These are phyloP conservation scores for Armadillidium nasatum DNA, from an alignment of 1,140 invertebrate species.

Conservation along the genomic window DNA sequence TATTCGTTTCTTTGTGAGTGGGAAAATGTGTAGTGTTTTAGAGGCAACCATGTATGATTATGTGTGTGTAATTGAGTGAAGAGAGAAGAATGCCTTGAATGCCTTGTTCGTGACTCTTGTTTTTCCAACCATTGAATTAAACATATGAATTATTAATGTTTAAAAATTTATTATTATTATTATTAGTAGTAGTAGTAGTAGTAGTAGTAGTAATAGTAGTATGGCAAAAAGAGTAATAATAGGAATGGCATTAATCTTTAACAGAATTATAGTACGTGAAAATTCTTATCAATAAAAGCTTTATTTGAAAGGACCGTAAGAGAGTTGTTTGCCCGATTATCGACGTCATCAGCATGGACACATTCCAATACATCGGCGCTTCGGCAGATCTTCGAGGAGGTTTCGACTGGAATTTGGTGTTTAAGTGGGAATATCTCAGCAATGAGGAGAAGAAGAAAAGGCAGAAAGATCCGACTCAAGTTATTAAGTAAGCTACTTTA, in stretches of 20 bases:
- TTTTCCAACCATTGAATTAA: no score
- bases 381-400: slow-evolving; percentile 84
- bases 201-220: no score
- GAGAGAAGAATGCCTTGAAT: no score
- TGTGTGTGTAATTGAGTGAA: no score
- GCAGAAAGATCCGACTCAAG: slow-evolving; percentile 66
- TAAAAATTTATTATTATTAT: no score
- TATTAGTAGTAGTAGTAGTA: no score
- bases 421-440: slow-evolving; percentile 92
- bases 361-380: slow-evolving; percentile 93
- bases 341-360: slow-evolving; percentile 96
- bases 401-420: slow-evolving; percentile 96
- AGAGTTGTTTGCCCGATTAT: slow-evolving; percentile 92
- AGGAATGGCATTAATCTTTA: background rate
- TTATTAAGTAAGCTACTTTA: slow-evolving; percentile 51
- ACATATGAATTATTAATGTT: no score
- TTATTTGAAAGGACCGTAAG: slow-evolving; percentile 63
- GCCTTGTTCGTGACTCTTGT: no score
- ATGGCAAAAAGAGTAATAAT: background rate
- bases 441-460: slow-evolving; percentile 71
- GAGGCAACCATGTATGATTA: no score
- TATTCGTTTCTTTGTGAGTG: no score
- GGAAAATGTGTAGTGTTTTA: no score
- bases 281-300: background rate
- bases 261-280: background rate